Evolutionary conservation across 2,888 invertebrate species (phyloP).

Genomic region (Orthonychiurus folsomi): DNA sequence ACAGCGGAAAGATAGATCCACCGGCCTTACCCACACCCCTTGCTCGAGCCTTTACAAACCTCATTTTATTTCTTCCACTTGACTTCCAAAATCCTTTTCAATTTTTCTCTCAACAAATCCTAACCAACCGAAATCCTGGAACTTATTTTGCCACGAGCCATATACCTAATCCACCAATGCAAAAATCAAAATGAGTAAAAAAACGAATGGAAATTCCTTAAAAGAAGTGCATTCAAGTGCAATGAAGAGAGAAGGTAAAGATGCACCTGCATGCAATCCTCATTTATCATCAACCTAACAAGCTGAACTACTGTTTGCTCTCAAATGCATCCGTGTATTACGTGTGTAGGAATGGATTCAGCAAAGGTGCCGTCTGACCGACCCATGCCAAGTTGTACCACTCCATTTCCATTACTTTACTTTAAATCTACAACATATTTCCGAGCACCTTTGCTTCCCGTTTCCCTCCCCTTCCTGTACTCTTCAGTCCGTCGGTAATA

Average conservation of each 20-base stretch:
- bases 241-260: slow-evolving; percentile 23
- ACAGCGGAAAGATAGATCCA: slow-evolving; percentile 26
- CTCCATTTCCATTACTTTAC: too few relatives aligned
- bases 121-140: background rate
- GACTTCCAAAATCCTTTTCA: background rate
- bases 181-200: background rate
- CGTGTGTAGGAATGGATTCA: too few relatives aligned
- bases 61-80: background rate
- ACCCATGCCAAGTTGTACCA: too few relatives aligned
- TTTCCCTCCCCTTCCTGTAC: too few relatives aligned
- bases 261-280: slow-evolving; percentile 23
- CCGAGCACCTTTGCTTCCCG: too few relatives aligned
- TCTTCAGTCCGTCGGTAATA: too few relatives aligned
- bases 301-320: slow-evolving; percentile 5
- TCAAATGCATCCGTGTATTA: too few relatives aligned
- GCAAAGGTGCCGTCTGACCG: too few relatives aligned
- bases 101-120: background rate
- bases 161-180: background rate
- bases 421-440: too few relatives aligned
- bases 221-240: slow-evolving; percentile 26
- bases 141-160: background rate
- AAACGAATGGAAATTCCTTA: background rate
- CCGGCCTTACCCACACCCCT: slow-evolving; percentile 23
- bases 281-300: slow-evolving; percentile 26
- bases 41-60: slow-evolving; percentile 11